Evolutionary conservation across 1,140 invertebrate species (phyloP).

Genomic region (Seison nebaliae): DNA sequence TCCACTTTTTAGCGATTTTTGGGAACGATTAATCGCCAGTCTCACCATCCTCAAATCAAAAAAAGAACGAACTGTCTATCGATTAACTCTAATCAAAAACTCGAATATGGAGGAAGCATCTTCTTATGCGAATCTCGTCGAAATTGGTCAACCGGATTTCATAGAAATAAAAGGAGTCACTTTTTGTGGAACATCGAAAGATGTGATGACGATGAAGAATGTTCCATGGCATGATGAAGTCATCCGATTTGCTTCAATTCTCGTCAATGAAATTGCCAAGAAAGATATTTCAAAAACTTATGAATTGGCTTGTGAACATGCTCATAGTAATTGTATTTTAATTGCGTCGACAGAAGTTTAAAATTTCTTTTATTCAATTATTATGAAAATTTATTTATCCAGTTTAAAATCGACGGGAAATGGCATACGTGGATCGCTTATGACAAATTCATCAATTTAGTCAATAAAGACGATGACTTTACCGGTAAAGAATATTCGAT

Average conservation of each 20-base stretch:
- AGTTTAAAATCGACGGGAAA: constrained; percentile 32
- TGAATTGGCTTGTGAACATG: constrained; percentile 37
- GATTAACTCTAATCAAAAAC: constrained; percentile 37
- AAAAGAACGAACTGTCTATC: constrained; percentile 38
- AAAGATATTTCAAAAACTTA: constrained; percentile 32
- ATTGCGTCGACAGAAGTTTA: constrained; percentile 34
- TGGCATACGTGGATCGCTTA: constrained; percentile 43
- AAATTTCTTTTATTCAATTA: not conserved
- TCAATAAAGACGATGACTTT: constrained; percentile 29
- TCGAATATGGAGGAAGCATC: constrained; percentile 38
- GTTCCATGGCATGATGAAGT: constrained; percentile 41
- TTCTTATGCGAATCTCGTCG: constrained; percentile 35
- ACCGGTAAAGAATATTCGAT: constrained; percentile 34
- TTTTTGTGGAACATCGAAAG: constrained; percentile 37
- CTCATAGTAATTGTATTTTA: constrained; percentile 39
- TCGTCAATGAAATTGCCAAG: constrained; percentile 22
- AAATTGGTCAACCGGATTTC: constrained; percentile 37
- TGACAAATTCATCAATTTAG: constrained; percentile 33
- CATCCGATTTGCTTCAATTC: constrained; percentile 28
- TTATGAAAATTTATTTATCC: constrained; percentile 17
- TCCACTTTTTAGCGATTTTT: constrained; percentile 38
- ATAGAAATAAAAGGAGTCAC: constrained; percentile 43
- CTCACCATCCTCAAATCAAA: constrained; percentile 33
- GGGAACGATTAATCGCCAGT: constrained; percentile 37
- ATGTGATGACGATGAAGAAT: constrained; percentile 38